Percentiles rank a stretch among this genome's conserved stretches.
These are phyloP conservation scores for Forficula auricularia DNA, from an alignment of 1,140 invertebrate genomes.

Conservation along the genomic window DNA sequence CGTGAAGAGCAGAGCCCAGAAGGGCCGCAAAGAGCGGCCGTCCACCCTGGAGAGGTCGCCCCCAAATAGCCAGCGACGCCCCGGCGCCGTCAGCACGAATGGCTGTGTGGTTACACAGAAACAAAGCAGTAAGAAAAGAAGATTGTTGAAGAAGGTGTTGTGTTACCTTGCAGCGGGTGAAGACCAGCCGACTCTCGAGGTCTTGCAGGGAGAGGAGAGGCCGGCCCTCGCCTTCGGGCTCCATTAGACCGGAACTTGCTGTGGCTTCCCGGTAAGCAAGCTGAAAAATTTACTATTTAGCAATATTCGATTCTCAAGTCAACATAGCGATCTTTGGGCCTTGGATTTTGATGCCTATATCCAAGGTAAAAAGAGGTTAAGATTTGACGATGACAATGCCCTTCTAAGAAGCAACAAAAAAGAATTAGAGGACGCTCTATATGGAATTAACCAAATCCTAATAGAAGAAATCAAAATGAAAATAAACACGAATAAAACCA, in stretches of 20 bases:
- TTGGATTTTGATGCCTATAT: too few species aligned
- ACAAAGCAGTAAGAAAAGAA: background rate
- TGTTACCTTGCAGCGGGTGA: conserved; percentile 61
- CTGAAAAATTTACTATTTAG: conserved; percentile 11
- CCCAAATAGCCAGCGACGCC: conserved; percentile 72
- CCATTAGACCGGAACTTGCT: conserved; percentile 62
- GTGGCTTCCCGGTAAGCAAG: conserved; percentile 55
- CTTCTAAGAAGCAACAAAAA: too few species aligned
- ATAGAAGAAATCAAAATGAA: too few species aligned
- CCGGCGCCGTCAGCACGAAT: conserved; percentile 58
- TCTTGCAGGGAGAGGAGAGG: conserved; percentile 62
- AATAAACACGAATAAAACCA: too few species aligned
- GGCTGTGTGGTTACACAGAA: too few species aligned
- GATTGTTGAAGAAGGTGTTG: conserved; percentile 5
- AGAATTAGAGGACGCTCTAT: too few species aligned
- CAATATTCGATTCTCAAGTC: background rate
- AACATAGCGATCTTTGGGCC: background rate
- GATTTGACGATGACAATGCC: too few species aligned
- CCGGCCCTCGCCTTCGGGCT: conserved; percentile 57
- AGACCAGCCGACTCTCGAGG: conserved; percentile 63
- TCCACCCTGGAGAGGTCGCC: conserved; percentile 65
- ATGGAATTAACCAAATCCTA: too few species aligned
- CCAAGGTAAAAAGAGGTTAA: too few species aligned
- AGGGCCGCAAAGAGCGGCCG: conserved; percentile 56
- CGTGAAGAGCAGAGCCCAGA: conserved; percentile 66